A percentile compares a stretch with the other conserved stretches of the same genome.
Evolutionary conservation across 2,888 invertebrate genomes (phyloP).

Genomic region (Calameuta filiformis): DNA sequence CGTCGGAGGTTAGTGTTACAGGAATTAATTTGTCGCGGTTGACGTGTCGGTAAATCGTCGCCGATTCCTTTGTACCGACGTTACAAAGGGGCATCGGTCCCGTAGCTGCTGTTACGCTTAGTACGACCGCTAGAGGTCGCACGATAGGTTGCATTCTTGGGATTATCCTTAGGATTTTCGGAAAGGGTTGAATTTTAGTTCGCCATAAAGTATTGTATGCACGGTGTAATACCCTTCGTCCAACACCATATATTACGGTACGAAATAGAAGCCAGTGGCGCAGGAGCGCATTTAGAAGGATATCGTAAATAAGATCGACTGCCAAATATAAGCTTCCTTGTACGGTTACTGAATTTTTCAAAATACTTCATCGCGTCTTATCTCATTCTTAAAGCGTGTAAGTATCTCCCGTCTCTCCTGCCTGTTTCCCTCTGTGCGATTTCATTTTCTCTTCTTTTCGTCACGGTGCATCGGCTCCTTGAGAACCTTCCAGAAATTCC

Average conservation of each 20-base stretch:
- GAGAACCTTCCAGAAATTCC: constrained; percentile 44
- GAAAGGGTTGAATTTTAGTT: background rate
- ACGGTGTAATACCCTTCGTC: constrained; percentile 2
- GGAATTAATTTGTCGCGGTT: constrained; percentile 60
- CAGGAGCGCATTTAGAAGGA: constrained; percentile 17
- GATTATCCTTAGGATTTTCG: background rate
- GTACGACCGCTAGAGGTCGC: background rate
- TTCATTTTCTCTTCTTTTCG: constrained; percentile 1
- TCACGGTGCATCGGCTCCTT: constrained; percentile 24
- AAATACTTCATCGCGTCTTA: background rate
- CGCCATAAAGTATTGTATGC: background rate
- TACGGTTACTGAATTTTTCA: background rate
- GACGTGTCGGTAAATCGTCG: constrained; percentile 60
- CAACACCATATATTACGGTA: constrained; percentile 18
- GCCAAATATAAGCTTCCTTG: background rate
- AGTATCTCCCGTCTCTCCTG: constrained; percentile 6
- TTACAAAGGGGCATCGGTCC: background rate
- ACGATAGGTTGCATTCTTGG: background rate
- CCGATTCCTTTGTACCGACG: constrained; percentile 20
- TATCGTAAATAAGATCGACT: background rate
- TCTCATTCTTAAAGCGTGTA: background rate
- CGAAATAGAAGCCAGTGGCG: constrained; percentile 23
- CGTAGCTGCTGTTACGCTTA: background rate
- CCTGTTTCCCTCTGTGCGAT: background rate
- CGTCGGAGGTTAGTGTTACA: constrained; percentile 53